Evolutionary conservation across 2,888 invertebrate genomes (phyloP).

Genomic region (Lycocerus yunnanus): DNA sequence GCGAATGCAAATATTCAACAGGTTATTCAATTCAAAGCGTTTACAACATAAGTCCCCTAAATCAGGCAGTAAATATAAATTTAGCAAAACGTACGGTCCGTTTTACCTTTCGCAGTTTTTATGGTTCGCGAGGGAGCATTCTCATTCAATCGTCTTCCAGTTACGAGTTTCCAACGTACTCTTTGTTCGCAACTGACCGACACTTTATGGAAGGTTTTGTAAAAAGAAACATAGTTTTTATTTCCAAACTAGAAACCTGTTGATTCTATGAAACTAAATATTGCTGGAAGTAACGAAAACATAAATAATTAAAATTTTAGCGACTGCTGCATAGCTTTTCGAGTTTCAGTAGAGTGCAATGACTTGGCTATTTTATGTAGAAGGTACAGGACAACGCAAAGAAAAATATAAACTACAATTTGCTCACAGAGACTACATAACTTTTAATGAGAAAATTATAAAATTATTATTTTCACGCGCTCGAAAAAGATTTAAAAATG

Average conservation of each 20-base stretch:
- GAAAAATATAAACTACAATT: too few species aligned
- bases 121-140: constrained; percentile 9
- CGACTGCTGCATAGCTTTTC: neutral
- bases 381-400: too few species aligned
- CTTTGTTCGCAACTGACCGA: constrained; percentile 5
- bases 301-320: neutral
- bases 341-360: neutral
- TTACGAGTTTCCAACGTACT: constrained; percentile 8
- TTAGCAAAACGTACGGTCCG: constrained; percentile 9
- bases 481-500: neutral
- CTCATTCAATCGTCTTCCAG: constrained; percentile 14
- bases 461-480: neutral
- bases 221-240: neutral
- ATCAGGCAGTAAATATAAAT: constrained; percentile 3
- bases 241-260: constrained; percentile 8
- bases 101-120: constrained; percentile 18
- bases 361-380: too few species aligned
- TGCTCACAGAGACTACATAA: too few species aligned
- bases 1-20: neutral
- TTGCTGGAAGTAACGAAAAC: neutral
- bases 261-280: neutral
- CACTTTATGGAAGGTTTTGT: neutral
- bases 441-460: neutral
- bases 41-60: neutral
- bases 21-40: neutral